phyloP scores from a whole-genome alignment of 2,888 invertebrate species.

The Orthosia cruda region DNA sequence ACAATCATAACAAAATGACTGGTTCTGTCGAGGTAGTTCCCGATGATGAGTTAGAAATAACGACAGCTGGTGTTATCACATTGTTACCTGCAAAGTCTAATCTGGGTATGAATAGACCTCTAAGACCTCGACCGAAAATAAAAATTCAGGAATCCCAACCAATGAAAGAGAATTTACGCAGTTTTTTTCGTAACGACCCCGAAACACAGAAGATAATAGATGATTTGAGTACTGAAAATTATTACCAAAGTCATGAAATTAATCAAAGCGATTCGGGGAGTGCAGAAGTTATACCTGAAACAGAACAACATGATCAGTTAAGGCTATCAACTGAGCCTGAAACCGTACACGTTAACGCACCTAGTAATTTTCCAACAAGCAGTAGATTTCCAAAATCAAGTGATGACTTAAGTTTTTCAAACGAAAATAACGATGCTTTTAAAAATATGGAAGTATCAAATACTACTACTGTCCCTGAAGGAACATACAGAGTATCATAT shows the following conservation, averaged over 20 bases:
- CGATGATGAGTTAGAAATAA: constrained; percentile 86
- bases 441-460: constrained; percentile 63
- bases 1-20: constrained; percentile 81
- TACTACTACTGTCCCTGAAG: constrained; percentile 81
- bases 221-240: constrained; percentile 80
- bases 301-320: constrained; percentile 69
- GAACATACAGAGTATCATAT: constrained; percentile 88
- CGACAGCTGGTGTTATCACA: constrained; percentile 90
- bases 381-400: constrained; percentile 87
- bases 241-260: constrained; percentile 71
- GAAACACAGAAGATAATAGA: constrained; percentile 78
- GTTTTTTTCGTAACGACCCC: constrained; percentile 81
- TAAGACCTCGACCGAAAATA: constrained; percentile 93
- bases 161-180: constrained; percentile 80
- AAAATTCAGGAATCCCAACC: constrained; percentile 80
- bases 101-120: constrained; percentile 94
- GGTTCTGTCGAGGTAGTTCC: constrained; percentile 88
- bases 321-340: constrained; percentile 73
- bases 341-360: constrained; percentile 70
- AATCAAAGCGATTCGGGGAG: constrained; percentile 72
- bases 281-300: constrained; percentile 75
- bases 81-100: constrained; percentile 95
- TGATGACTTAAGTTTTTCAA: constrained; percentile 76
- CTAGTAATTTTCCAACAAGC: constrained; percentile 72
- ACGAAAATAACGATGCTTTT: constrained; percentile 62